Base-by-base conservation (phyloP, 2,113 vertebrate genomes). In the Nematolebias whitei region DNA sequence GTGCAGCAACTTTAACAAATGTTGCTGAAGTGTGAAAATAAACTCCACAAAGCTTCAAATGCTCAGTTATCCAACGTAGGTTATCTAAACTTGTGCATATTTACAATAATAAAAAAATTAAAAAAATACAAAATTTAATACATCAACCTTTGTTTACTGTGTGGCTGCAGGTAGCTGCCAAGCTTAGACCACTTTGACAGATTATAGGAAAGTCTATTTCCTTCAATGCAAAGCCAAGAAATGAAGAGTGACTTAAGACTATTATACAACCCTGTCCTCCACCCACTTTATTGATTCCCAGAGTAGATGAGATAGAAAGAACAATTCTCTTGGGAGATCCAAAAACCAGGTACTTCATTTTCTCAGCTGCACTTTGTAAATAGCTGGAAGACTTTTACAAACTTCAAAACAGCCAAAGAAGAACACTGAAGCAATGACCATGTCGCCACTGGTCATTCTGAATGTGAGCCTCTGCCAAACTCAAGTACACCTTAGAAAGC, bases 331-430 rank as follows among this genome's bases (percentile, higher is more conserved):
- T 18, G 79, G 75, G 73, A 56, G 16, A 32, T 58, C 35, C 43
- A 19, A 26, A 13, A 44, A 73, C 16, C 43, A 56, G 67, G 47
- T 69, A 26, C 38, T 49, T 74, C 53, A 45, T 57, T 68, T 52
- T 68, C 45, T 62, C 39, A 35, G 63, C 61, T 73, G 67, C 54
- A 35, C 59, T 73, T 60, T 47, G 16, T 61, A 71, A 79, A 76
- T 71, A 51, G 67, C 76, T 45, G 47, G 23, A 60, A 73, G 66
- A 78, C 67, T 66, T 79, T 76, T 59, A 48, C 26, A 63, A 76
- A 68, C n/a, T 85, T 83, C 67, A 86, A 85, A 83, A 69, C 43
- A 49, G 11, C 35, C n/a, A 40, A 39, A 71, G 35, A 76, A 67
- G 67, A 40, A 77, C 38, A 55, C 12, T 2, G 20, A 72, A 23